phyloP scores from a whole-genome alignment of 1,140 invertebrate genomes.

The Dendrolimus punctatus region DNA sequence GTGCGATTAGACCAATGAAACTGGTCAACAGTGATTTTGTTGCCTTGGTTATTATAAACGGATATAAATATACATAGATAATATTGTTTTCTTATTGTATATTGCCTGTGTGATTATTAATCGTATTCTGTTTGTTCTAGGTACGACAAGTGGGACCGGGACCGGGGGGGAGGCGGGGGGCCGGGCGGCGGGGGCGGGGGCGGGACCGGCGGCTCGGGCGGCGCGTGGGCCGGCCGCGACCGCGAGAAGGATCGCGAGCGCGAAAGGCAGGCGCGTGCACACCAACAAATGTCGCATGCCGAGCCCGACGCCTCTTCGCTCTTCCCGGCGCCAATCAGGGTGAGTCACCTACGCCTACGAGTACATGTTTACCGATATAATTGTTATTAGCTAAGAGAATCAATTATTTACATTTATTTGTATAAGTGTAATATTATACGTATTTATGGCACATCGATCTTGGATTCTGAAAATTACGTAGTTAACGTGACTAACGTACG shows the following conservation, averaged over 20 bases:
- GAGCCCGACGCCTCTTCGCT: constrained; percentile 61
- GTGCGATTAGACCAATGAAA: too few relatives aligned
- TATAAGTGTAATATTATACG: too few relatives aligned
- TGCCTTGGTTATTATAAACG: too few relatives aligned
- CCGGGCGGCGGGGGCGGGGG: constrained; percentile 24
- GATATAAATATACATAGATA: too few relatives aligned
- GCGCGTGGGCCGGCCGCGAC: constrained; percentile 35
- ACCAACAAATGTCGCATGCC: constrained; percentile 56
- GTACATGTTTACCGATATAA: neutral
- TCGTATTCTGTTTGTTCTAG: constrained; percentile 25
- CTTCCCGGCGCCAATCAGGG: constrained; percentile 55
- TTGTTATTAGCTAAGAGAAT: too few relatives aligned
- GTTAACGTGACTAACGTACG: too few relatives aligned
- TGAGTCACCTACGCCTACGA: constrained; percentile 16
- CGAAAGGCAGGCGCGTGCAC: constrained; percentile 52
- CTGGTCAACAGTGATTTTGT: too few relatives aligned
- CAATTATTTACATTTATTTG: too few relatives aligned
- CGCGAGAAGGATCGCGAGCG: constrained; percentile 50
- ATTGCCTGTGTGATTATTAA: neutral
- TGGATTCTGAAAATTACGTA: too few relatives aligned
- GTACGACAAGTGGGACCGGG: constrained; percentile 61
- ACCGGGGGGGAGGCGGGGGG: constrained; percentile 38
- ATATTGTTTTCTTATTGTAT: neutral
- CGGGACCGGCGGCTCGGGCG: constrained; percentile 26
- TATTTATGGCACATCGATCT: too few relatives aligned